Percentiles rank a stretch among this genome's conserved stretches.
phyloP scores from a whole-genome alignment of 2,888 invertebrate genomes.

The Phyllotreta striolata region DNA sequence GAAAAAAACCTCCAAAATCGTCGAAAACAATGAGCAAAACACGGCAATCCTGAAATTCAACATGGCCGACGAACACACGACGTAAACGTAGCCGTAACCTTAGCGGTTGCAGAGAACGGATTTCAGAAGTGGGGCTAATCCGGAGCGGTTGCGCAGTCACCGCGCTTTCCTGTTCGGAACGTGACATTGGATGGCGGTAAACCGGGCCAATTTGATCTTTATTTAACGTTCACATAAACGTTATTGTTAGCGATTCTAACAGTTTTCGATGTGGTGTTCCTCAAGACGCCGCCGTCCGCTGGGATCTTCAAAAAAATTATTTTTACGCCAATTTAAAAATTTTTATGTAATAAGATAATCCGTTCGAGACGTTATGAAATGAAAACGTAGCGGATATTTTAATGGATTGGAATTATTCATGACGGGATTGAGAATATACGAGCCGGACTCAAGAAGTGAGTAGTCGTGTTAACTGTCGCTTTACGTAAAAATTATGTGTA shows the following conservation, averaged over 20 bases:
- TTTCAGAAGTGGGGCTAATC: conserved; percentile 38
- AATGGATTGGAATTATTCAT: conserved; percentile 25
- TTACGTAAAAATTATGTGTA: conserved; percentile 52
- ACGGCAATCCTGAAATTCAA: conserved; percentile 58
- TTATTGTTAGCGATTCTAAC: conserved; percentile 2
- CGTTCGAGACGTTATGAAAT: conserved; percentile 13
- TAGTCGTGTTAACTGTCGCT: conserved; percentile 53
- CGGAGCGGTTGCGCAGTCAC: conserved; percentile 39
- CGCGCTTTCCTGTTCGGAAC: neutral
- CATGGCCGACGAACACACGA: conserved; percentile 54
- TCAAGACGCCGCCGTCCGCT: neutral
- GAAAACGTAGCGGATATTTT: conserved; percentile 11
- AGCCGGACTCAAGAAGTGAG: conserved; percentile 36
- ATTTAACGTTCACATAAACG: conserved; percentile 8
- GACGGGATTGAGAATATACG: conserved; percentile 13
- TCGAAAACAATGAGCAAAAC: conserved; percentile 42
- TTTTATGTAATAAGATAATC: neutral
- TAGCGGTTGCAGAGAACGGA: conserved; percentile 38
- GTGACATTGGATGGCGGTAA: conserved; percentile 24
- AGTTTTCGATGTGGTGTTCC: neutral
- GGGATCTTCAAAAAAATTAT: neutral
- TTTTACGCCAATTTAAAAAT: conserved; percentile 2
- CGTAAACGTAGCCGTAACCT: conserved; percentile 32
- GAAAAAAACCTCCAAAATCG: conserved; percentile 21
- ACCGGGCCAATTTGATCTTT: conserved; percentile 23